Evolutionary conservation across 2,113 vertebrate species (phyloP), one percentile per base, ranked within the genome.

Genomic region (Mormoops blainvillei): DNA sequence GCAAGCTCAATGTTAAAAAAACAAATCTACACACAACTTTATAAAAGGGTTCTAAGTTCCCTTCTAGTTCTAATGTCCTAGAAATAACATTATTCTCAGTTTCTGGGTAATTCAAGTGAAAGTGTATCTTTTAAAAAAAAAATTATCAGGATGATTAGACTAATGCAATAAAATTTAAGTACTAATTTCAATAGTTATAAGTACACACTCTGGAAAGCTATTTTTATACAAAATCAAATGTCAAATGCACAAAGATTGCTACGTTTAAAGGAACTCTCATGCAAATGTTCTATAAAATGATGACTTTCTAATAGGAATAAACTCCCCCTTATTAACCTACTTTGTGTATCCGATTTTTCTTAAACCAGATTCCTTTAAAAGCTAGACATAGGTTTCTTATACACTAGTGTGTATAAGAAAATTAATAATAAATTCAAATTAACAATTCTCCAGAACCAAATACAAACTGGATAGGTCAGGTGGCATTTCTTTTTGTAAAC

Each of bases 321-420:
- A 38, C 33, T 43, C 6, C 3, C 18, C 22, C 11, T 74, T 68
- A 80, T 61, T 87, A 36, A 77, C 83, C 20, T 71, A 26, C 43
- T 76, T 88, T 67, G 14, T 77, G 38, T 73, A 6, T 68, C 24
- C 86, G 70, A 91, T 54, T 71, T 96, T 96, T 88, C 85, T 90
- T 45, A 73, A 84, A 70, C 4, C 20, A 91, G 41, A 36, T 87
- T 90, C 78, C 45, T 86, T 81, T 22, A 31, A 76, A 80, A 81
- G 48, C 28, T 8, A 76, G 7, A 16, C 4, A 54, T 2, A 87
- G 15, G 3, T 48, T 86, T 86, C 52, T 65, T 38, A 90, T 41
- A 63, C 6, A 36, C 11, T 74, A 94, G 31, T 33, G 48, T 58
- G 52, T n/a, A 65, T 63, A 48, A n/a, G n/a, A n/a, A n/a, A 6